Base-by-base conservation (phyloP, 2,797 vertebrate genomes). In the Anolis apletophallus region DNA sequence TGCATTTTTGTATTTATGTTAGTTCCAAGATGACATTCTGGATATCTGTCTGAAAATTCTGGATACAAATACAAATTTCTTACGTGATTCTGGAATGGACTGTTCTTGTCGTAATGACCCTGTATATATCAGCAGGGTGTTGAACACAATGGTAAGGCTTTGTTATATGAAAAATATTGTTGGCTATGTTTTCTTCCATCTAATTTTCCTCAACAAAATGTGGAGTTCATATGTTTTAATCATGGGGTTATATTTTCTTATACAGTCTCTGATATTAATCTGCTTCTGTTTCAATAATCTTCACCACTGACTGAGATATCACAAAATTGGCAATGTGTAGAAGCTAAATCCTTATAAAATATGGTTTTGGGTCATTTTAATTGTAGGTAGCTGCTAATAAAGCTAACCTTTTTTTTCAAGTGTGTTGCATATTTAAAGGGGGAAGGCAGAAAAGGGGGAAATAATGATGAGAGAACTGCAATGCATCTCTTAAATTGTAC, bases 1-100 rank as follows among this genome's bases (percentile, higher is more conserved):
- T 90, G 13, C 88, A 85, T 81, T 17, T 59, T 82, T 83, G 17
- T 76, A 1, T 46, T 46, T 46, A 46, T 8, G 6, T 80, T 17
- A 98, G 97, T 98, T 98, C 95, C 98, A 98, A 94, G 97, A 97
- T 73, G 89, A 95, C 14, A 95, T 98, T 84, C 93, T 98, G 95
- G 97, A 98, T 92, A 97, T 98, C 92, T 98, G 98, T 90, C 97
- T 98, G 90, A 95, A 97, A 94, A 95, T 98, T 36, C 91, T 98
- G 93, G 97, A 98, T 90, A 97, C 97, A 92, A 98, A 96, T 75
- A 97, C 97, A 0, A 95, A 96, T 29, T 97, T 97, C 32, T 92
- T 97, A 64, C 95, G 90, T 0, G 96, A 97, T 91, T 95, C 95
- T 54, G 93, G 94, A 67, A 94, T 89, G 78, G 97, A 98, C 90